phyloP scores from a whole-genome alignment of 2,113 vertebrate genomes.

The Semicossyphus pulcher region DNA sequence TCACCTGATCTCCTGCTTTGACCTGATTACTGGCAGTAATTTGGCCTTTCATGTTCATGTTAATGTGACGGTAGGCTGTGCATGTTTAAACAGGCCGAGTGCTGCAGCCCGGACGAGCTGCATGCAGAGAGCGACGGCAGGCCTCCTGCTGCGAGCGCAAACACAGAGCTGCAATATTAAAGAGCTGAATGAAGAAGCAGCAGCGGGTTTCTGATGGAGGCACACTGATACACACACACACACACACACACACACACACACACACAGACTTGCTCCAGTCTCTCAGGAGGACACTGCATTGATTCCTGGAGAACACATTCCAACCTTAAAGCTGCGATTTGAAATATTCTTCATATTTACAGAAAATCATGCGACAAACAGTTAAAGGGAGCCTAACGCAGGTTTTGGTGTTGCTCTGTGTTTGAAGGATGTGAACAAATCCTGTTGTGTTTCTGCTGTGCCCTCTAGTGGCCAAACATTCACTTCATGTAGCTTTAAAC shows the following conservation, averaged over 20 bases:
- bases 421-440: too few relatives aligned
- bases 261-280: not conserved
- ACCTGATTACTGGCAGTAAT: slow-evolving; percentile 13
- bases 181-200: slow-evolving; percentile 1
- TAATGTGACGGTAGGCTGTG: not conserved
- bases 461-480: too few relatives aligned
- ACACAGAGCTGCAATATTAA: slow-evolving; percentile 22
- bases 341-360: not conserved
- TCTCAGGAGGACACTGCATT: not conserved
- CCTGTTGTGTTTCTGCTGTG: too few relatives aligned
- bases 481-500: too few relatives aligned
- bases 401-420: too few relatives aligned
- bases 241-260: not conserved
- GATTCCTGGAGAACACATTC: not conserved
- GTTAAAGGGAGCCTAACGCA: too few relatives aligned
- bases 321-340: not conserved
- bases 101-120: not conserved
- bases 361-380: too few relatives aligned
- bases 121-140: not conserved
- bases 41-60: not conserved
- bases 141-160: not conserved
- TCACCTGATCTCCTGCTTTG: slow-evolving; percentile 7
- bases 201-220: too few relatives aligned
- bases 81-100: not conserved
- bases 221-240: not conserved